A percentile compares a stretch with the other conserved stretches of the same genome.
These are phyloP conservation scores for Sinohyriopsis cumingii DNA, from an alignment of 2,888 invertebrate genomes.

Conservation along the genomic window DNA sequence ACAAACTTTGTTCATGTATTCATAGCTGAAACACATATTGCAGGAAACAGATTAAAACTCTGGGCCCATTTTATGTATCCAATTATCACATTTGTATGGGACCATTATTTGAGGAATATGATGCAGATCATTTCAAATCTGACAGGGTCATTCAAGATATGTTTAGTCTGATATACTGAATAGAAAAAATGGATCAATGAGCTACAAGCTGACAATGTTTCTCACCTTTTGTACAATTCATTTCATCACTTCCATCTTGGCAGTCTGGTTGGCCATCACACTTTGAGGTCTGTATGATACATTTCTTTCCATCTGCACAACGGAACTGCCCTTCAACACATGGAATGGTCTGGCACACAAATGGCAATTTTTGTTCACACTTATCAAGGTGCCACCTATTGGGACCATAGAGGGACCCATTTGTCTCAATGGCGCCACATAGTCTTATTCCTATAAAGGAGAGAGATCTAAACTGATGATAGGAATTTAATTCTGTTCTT, in stretches of 20 bases:
- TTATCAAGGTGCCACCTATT: conserved; percentile 72
- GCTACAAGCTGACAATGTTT: background rate
- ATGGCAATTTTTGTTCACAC: conserved; percentile 41
- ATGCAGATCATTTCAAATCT: too few species aligned
- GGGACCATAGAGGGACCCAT: conserved; percentile 21
- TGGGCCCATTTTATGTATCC: too few species aligned
- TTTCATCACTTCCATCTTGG: conserved; percentile 55
- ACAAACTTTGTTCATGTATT: too few species aligned
- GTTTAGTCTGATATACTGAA: too few species aligned
- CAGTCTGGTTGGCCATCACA: conserved; percentile 59
- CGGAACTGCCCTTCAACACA: conserved; percentile 48
- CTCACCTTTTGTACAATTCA: conserved; percentile 45
- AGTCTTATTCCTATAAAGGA: conserved; percentile 24
- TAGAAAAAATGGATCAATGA: too few species aligned
- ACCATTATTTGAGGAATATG: too few species aligned
- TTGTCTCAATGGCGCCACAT: conserved; percentile 30
- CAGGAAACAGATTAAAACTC: too few species aligned
- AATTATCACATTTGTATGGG: too few species aligned
- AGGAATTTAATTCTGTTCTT: too few species aligned
- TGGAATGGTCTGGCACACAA: conserved; percentile 50
- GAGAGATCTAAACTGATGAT: background rate
- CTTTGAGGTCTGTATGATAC: conserved; percentile 41
- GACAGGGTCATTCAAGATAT: too few species aligned
- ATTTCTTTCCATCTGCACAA: conserved; percentile 45
- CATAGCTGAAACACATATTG: too few species aligned